Conservation (phyloP, 2,113 vertebrate genomes). For the Burhinus oedicnemus region DNA sequence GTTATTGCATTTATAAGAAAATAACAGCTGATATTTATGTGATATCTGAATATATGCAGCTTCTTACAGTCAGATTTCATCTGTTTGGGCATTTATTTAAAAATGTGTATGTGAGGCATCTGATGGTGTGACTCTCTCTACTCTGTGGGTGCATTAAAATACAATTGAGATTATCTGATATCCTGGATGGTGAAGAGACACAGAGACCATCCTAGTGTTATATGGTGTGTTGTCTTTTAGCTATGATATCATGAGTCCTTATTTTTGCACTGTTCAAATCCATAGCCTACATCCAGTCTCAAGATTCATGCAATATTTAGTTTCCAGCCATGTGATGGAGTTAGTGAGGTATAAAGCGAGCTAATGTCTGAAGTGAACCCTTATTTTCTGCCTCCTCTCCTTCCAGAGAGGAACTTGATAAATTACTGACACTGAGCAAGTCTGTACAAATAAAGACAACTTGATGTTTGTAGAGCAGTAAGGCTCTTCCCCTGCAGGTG, state of each 20-base stretch:
- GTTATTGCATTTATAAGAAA: constrained; percentile 60
- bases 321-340: neutral
- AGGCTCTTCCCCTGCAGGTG: neutral
- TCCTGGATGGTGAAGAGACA: neutral
- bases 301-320: neutral
- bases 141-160: neutral
- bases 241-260: neutral
- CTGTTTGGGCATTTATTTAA: constrained; percentile 23
- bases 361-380: neutral
- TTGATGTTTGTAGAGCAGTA: neutral
- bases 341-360: neutral
- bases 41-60: constrained; percentile 3
- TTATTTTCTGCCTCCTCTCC: neutral
- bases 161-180: neutral
- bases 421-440: neutral
- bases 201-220: neutral
- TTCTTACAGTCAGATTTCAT: constrained; percentile 39
- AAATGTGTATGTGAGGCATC: neutral
- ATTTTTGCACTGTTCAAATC: neutral
- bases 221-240: neutral
- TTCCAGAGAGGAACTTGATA: neutral
- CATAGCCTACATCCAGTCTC: neutral
- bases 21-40: constrained; percentile 63
- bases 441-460: neutral
- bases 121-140: neutral